Percentiles rank a stretch among this genome's conserved stretches.
phyloP scores from a whole-genome alignment of 2,797 vertebrate genomes.

The Sebastes glaucus region DNA sequence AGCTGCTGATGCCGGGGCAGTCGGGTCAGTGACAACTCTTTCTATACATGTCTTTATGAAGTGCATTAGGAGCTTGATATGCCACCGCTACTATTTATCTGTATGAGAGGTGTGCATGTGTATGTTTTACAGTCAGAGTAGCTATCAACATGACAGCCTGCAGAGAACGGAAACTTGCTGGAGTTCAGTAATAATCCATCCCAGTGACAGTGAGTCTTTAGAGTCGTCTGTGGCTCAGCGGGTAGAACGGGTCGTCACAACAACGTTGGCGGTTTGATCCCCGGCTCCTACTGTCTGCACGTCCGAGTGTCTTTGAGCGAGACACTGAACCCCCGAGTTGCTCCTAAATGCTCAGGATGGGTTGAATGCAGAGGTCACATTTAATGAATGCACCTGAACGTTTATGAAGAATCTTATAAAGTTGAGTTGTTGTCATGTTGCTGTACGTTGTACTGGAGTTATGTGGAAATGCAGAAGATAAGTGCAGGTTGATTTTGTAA shows the following conservation, averaged over 20 bases:
- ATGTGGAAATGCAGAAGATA: background rate
- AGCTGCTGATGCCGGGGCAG: constrained; percentile 87
- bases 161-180: too few species aligned
- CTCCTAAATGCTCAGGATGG: background rate
- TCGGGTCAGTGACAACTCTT: constrained; percentile 73
- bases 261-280: too few species aligned
- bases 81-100: background rate
- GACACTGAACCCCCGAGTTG: background rate
- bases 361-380: background rate
- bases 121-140: too few species aligned
- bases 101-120: background rate
- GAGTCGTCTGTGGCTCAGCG: too few species aligned
- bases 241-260: too few species aligned
- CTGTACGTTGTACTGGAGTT: background rate
- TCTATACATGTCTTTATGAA: background rate
- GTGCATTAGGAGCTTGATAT: background rate
- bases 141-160: too few species aligned
- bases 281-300: background rate
- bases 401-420: too few species aligned
- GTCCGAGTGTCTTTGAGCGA: too few species aligned
- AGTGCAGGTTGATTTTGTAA: background rate
- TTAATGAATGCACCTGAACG: too few species aligned
- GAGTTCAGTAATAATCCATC: too few species aligned
- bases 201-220: too few species aligned
- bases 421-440: too few species aligned